Evolutionary conservation across 2,888 invertebrate genomes (phyloP).

Genomic region (Oeneis ivallda): DNA sequence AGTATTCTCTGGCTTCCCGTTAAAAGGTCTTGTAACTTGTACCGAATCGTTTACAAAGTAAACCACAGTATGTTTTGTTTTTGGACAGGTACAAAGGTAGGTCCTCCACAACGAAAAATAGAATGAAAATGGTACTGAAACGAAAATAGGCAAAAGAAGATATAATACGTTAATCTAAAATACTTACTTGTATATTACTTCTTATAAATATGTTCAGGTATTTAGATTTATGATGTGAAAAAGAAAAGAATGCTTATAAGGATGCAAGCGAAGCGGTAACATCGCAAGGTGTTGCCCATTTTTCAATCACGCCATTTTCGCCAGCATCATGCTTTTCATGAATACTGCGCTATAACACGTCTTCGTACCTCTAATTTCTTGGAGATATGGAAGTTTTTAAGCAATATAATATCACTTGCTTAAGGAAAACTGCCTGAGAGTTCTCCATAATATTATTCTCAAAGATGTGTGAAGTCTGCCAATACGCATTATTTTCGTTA

Average conservation of each 20-base stretch:
- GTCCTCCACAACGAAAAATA: too few relatives aligned
- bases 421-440: too few relatives aligned
- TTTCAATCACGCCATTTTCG: slow-evolving; percentile 63
- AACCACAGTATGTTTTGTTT: slow-evolving; percentile 11
- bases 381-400: too few relatives aligned
- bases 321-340: slow-evolving; percentile 53
- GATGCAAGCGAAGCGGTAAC: slow-evolving; percentile 41
- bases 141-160: not conserved
- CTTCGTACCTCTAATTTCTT: too few relatives aligned
- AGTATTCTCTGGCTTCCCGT: slow-evolving; percentile 49
- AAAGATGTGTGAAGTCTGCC: too few relatives aligned
- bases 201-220: not conserved
- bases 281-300: slow-evolving; percentile 68
- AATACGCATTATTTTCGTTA: too few relatives aligned
- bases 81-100: not conserved
- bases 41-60: slow-evolving; percentile 1
- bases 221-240: slow-evolving; percentile 34
- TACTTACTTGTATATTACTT: not conserved
- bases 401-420: too few relatives aligned
- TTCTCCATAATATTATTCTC: too few relatives aligned
- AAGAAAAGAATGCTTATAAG: slow-evolving; percentile 45
- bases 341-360: too few relatives aligned
- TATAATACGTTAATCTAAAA: not conserved
- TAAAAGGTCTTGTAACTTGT: slow-evolving; percentile 36
- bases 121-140: too few relatives aligned